phyloP scores from a whole-genome alignment of 2,888 invertebrate species.

The Micoletzkya japonica region DNA sequence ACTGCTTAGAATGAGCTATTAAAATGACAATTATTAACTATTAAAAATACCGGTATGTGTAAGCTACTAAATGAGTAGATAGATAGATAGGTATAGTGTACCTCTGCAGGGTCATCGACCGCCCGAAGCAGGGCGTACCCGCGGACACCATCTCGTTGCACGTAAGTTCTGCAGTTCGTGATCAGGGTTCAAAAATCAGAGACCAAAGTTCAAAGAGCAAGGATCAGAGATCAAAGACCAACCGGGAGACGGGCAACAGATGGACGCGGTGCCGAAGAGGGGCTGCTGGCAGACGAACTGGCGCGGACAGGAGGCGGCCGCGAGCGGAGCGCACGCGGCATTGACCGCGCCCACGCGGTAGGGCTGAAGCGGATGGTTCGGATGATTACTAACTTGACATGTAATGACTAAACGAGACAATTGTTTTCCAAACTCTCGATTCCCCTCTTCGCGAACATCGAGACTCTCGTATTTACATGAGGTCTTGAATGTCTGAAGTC shows the following conservation, averaged over 20 bases:
- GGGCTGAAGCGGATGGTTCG: constrained; percentile 28
- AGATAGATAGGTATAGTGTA: constrained; percentile 33
- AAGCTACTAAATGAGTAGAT: too few relatives aligned
- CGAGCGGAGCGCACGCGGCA: constrained; percentile 52
- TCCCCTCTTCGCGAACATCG: too few relatives aligned
- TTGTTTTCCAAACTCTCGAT: too few relatives aligned
- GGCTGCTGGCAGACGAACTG: constrained; percentile 57
- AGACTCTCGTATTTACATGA: too few relatives aligned
- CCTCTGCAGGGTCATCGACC: constrained; percentile 55
- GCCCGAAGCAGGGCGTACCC: constrained; percentile 60
- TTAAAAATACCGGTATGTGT: too few relatives aligned
- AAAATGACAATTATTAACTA: too few relatives aligned
- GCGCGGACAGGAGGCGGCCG: constrained; percentile 52
- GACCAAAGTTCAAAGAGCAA: background rate
- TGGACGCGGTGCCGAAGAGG: constrained; percentile 52
- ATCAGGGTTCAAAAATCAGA: constrained; percentile 12
- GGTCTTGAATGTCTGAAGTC: too few relatives aligned
- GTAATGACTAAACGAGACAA: background rate
- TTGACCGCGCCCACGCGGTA: constrained; percentile 58
- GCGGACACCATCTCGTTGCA: constrained; percentile 58
- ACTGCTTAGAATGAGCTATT: too few relatives aligned
- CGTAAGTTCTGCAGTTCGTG: constrained; percentile 40
- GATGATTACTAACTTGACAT: background rate
- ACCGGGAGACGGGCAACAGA: constrained; percentile 58
- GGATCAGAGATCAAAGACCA: background rate